Evolutionary conservation across 2,888 invertebrate species (phyloP), one percentile per base, ranked within the genome.

Genomic region (Amitus sp.): DNA sequence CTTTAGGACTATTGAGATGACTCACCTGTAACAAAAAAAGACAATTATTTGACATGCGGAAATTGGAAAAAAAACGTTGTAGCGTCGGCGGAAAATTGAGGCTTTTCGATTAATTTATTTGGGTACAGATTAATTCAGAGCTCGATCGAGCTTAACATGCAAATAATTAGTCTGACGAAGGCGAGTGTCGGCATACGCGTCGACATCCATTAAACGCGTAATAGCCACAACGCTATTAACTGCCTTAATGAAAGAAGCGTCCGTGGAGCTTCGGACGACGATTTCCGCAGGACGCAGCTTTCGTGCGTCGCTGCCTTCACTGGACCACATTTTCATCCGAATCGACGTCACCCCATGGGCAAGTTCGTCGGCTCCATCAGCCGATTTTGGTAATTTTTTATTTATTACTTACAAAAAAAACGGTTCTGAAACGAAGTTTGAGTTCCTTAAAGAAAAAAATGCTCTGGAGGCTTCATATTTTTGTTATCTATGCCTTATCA

Each of bases 211-310:
- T 75, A 72, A 72, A 73, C 71, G 68, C 71, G 69, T 74, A 74
- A 76, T 74, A 72, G 74, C 73, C 74, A 67, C 72, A 73, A 70
- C 67, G 67, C 72, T 71, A 74, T 75, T 72, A 75, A 68, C 72
- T 57, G 47, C 68, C 52, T 63, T 63, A 59, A 63, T 59, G 63
- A 63, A 63, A 63, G 63, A 63, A 63, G 63, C 63, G 58, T 62
- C 54, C 48, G 50, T 48, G 49, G 48, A 12, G 50, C 58, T 42
- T 51, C 39, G 23, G 63, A 63, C 63, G 52, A 56, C 59, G 60
- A 60, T 57, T 64, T 59, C 59, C 64, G 60, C 59, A 56, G 60
- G 60, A 56, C 47, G 46, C 40, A n/a, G 55, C 52, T 50, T 42
- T 45, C 55, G 59, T 50, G 47, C 27, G 52, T 23, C 33, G 2